phyloP scores from a whole-genome alignment of 2,888 invertebrate species.

The Spodoptera exigua region DNA sequence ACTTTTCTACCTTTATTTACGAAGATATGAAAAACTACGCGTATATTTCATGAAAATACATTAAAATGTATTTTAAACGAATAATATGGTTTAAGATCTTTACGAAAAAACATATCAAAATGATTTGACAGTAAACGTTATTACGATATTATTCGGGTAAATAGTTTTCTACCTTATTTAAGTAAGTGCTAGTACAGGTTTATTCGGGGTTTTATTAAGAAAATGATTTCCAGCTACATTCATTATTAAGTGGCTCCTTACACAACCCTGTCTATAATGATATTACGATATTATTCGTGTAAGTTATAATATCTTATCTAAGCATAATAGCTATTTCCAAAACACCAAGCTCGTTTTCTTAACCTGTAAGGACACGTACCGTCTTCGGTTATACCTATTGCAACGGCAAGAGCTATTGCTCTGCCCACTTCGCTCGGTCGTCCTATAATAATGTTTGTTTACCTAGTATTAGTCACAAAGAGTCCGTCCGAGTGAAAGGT shows the following conservation, averaged over 20 bases:
- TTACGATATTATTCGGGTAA: conserved; percentile 5
- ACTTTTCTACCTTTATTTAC: too few relatives aligned
- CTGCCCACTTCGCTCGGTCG: too few relatives aligned
- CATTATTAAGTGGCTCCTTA: neutral
- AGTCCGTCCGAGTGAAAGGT: too few relatives aligned
- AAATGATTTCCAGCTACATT: neutral
- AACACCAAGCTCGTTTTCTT: neutral
- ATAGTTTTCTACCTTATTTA: conserved; percentile 3
- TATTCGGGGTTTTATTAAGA: neutral
- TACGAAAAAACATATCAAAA: conserved; percentile 4
- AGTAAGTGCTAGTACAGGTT: conserved; percentile 2
- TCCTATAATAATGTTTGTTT: too few relatives aligned
- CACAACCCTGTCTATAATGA: neutral
- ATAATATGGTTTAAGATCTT: conserved; percentile 1
- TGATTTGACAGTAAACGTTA: conserved; percentile 2
- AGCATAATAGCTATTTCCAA: neutral
- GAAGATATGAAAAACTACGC: too few relatives aligned
- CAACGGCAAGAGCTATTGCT: too few relatives aligned
- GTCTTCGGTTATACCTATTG: neutral
- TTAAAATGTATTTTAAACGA: neutral
- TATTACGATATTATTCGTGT: neutral
- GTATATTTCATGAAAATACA: neutral
- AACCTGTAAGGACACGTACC: neutral
- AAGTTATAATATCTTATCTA: neutral
- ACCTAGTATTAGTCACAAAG: too few relatives aligned